Conservation (phyloP, 2,113 vertebrate species). For the Zosterops lateralis region DNA sequence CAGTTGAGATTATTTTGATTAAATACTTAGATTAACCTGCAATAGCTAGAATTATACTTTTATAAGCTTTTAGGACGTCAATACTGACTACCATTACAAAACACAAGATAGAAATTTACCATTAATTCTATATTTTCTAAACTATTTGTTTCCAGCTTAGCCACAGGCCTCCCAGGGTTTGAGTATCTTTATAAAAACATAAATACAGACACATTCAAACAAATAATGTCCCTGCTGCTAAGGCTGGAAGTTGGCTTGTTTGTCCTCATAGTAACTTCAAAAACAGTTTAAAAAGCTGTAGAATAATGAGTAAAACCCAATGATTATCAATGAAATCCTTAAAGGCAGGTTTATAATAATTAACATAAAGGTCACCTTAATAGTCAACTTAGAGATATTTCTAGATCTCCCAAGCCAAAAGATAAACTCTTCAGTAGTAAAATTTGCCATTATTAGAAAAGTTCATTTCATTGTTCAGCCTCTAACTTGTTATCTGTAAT, state of each 20-base stretch:
- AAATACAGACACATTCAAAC: conserved; percentile 47
- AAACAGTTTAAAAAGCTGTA: conserved; percentile 41
- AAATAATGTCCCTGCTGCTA: conserved; percentile 37
- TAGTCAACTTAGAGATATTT: conserved; percentile 41
- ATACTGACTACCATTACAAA: neutral
- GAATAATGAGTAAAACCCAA: conserved; percentile 37
- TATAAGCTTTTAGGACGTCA: neutral
- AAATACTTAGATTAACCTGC: neutral
- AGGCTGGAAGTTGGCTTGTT: conserved; percentile 27
- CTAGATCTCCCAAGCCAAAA: neutral
- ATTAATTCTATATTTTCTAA: neutral
- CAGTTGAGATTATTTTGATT: neutral
- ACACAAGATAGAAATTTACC: neutral
- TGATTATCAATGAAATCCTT: conserved; percentile 38
- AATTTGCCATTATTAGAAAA: neutral
- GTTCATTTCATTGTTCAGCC: neutral
- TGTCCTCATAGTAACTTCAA: conserved; percentile 40
- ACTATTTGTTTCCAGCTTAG: neutral
- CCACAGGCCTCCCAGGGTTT: neutral
- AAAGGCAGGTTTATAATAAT: conserved; percentile 36
- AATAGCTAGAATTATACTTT: conserved; percentile 13
- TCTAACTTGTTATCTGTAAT: conserved; percentile 12
- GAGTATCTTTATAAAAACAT: conserved; percentile 39
- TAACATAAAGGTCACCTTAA: conserved; percentile 30
- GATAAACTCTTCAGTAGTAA: conserved; percentile 3